These are phyloP conservation scores for Heterodera carotae DNA, from an alignment of 1,140 invertebrate species.

Conservation along the genomic window DNA sequence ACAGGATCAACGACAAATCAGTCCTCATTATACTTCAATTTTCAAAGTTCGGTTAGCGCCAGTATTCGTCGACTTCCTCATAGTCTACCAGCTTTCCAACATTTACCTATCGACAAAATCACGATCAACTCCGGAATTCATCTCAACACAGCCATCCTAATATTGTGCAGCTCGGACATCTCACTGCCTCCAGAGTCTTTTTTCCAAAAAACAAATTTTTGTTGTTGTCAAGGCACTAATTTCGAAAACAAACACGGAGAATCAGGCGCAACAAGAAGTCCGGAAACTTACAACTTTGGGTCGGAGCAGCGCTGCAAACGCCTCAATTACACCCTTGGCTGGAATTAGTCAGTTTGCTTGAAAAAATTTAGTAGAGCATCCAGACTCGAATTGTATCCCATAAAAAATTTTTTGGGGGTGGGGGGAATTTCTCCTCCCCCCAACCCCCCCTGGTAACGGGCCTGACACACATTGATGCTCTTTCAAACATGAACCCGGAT, in stretches of 20 bases:
- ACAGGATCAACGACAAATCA: slow-evolving; percentile 12
- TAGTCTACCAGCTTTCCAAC: neutral
- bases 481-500: too few species aligned
- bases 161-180: neutral
- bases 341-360: slow-evolving; percentile 19
- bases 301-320: slow-evolving; percentile 8
- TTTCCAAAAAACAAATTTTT: neutral
- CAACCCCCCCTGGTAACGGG: too few species aligned
- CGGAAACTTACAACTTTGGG: neutral
- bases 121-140: neutral
- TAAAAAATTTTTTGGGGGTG: neutral
- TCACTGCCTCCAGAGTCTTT: neutral
- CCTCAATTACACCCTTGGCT: slow-evolving; percentile 4
- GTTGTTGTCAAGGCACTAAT: neutral
- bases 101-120: neutral
- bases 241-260: neutral
- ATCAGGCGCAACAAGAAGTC: neutral
- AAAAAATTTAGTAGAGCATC: too few species aligned
- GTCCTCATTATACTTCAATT: neutral
- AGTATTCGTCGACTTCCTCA: neutral
- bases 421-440: too few species aligned
- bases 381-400: too few species aligned
- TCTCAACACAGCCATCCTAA: neutral
- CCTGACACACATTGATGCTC: too few species aligned
- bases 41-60: neutral